These are phyloP conservation scores for Mastacembelus armatus DNA, from an alignment of 2,797 vertebrate species.

Conservation along the genomic window DNA sequence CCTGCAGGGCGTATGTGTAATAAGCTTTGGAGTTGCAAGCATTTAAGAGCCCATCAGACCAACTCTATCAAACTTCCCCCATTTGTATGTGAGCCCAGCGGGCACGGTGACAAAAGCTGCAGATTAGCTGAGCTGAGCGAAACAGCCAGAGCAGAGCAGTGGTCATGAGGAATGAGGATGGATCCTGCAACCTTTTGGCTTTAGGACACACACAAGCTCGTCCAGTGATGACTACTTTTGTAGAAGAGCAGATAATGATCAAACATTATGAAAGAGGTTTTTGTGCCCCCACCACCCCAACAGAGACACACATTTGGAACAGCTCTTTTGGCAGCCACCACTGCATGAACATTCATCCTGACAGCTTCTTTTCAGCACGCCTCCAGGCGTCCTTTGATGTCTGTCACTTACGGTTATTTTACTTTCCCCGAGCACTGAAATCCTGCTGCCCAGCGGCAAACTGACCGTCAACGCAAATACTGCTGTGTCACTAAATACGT, in stretches of 20 bases:
- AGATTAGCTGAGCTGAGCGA: slow-evolving; percentile 70
- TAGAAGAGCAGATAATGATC: background rate
- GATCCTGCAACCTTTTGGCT: background rate
- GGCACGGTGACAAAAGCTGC: slow-evolving; percentile 39
- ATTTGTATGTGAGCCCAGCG: slow-evolving; percentile 25
- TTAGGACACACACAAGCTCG: too few relatives aligned
- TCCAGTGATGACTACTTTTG: background rate
- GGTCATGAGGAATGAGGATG: slow-evolving; percentile 3
- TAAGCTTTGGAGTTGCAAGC: slow-evolving; percentile 19
- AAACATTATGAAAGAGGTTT: too few relatives aligned
- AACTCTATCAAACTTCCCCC: slow-evolving; percentile 30
- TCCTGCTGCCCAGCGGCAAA: background rate
- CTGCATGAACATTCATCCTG: slow-evolving; percentile 80
- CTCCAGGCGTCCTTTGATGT: slow-evolving; percentile 63
- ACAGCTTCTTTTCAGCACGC: slow-evolving; percentile 78
- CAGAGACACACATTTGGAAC: slow-evolving; percentile 53
- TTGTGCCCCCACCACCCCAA: background rate
- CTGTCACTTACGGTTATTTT: slow-evolving; percentile 46
- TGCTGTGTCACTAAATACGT: background rate
- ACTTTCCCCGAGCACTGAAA: slow-evolving; percentile 48
- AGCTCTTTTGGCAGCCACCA: slow-evolving; percentile 65
- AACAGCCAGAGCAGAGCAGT: slow-evolving; percentile 20
- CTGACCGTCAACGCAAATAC: background rate
- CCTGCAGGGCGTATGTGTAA: slow-evolving; percentile 7
- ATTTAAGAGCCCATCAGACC: slow-evolving; percentile 19